Base-by-base conservation (phyloP, 2,797 vertebrate genomes). In the Darevskia nairensis region DNA sequence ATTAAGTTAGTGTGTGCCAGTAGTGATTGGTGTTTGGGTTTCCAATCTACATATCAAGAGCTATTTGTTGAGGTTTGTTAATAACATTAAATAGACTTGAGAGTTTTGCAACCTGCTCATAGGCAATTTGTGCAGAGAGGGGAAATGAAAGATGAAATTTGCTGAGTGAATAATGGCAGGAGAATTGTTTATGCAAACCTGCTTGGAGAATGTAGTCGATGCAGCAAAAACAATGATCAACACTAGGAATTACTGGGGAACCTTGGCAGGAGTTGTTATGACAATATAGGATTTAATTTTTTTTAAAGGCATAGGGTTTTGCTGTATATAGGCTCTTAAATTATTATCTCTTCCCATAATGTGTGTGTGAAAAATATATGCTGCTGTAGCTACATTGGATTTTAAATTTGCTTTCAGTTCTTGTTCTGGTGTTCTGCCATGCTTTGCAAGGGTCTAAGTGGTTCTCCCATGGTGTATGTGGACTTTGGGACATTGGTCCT, bases 41-140 rank as follows among this genome's bases (percentile, higher is more conserved):
- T 78, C n/a, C 64, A 81, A 88, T 88, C n/a, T 66, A 50, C 41
- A 86, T 81, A 89, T 68, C 64, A 88, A 69, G 82, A 92, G 55
- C 88, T 72, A 55, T 71, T 77, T 89, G 46, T 64, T 77, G 85
- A 89, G 88, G 8, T 90, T 91, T 64, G 29, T 89, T 82, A 25
- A 75, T 91, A 79, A 90, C 89, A 89, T 76, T 91, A 92, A 93
- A 77, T 74, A 90, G 68, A 84, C 68, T 68, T 0, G 13, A 86
- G 84, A 66, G 75, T 94, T 90, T 90, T 94, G 46, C 86, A 80
- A 75, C 82, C 82, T 92, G 61, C 61, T 23, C 88, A 64, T 72
- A 90, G 88, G 89, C 23, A 84, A 82, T 46, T 89, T 89, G 21
- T 74, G 19, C 74, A 71, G 81, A 82, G 74, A 75, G 78, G 86